phyloP scores from a whole-genome alignment of 2,113 vertebrate species.

The Protobothrops flavoviridis region DNA sequence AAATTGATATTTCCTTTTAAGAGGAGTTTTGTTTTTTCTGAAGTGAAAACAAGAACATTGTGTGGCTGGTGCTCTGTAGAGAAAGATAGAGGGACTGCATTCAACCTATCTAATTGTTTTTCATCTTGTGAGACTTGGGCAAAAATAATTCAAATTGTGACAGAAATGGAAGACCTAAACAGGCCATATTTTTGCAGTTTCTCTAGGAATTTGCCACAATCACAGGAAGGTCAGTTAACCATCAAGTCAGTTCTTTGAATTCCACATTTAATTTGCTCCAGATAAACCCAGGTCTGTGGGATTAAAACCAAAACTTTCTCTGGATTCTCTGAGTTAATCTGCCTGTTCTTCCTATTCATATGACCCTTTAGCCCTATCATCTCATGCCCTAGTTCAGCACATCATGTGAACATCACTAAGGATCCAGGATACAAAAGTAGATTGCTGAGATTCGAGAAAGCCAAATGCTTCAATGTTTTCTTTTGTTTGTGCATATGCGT shows the following conservation, averaged over 20 bases:
- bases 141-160: background rate
- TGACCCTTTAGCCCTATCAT: background rate
- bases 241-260: background rate
- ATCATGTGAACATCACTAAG: background rate
- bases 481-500: background rate
- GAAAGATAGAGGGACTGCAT: background rate
- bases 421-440: background rate
- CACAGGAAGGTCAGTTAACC: background rate
- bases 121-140: background rate
- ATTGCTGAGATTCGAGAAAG: background rate
- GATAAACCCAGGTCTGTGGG: background rate
- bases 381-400: background rate
- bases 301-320: background rate
- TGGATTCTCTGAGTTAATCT: background rate
- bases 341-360: background rate
- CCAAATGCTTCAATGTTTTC: background rate
- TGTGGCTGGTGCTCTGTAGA: background rate
- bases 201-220: background rate
- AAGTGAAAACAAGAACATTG: background rate
- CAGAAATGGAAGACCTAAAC: background rate
- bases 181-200: background rate
- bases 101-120: background rate
- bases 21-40: background rate
- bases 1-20: background rate
- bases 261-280: background rate